Base-by-base conservation (phyloP, 2,113 vertebrate species). In the Accipiter virgatus region DNA sequence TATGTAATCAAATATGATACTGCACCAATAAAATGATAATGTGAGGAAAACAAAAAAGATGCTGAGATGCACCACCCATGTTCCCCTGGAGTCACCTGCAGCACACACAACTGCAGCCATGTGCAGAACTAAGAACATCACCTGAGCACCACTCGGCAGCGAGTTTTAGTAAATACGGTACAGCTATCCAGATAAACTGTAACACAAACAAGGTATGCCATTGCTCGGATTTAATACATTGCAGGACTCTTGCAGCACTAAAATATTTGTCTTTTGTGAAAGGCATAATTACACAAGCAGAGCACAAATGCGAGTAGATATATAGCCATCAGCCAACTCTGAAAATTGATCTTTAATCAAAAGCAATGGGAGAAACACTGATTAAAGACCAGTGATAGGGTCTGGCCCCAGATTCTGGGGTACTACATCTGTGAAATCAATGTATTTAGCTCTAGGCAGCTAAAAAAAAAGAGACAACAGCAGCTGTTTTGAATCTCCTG, bases 401-500 rank as follows among this genome's bases (percentile, higher is more conserved):
- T 74, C 59, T 85, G 25, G 53, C 32, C 67, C 50, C 70, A 72
- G 66, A 91, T 89, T 96, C 77, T 78, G 66, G 62, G 45, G 43
- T 73, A 53, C 31, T 94, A n/a, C 82, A 80, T 95, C 90, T 81
- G 47, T 79, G 77, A 89, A 93, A 96, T 78, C 48, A 59, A 92
- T 70, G 71, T 55, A 93, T 73, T 78, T 94, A 70, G 78, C 75
- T 88, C 17, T 42, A 73, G 91, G 90, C 79, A 65, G 80, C 62
- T 91, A 67, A 88, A 93, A 90, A 90, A 90, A 31, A 77, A 50
- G 84, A 63, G 63, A 84, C 84, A 75, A 68, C 11, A 94, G 79
- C 97, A 98, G 97, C 93, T 97, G 95, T 78, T 97, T 93, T 85
- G 75, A 75, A 89, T 68, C 87, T 96, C 92, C 70, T 71, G 29